Percentiles rank a stretch among this genome's conserved stretches.
Conservation (phyloP, 2,113 vertebrate species). For the Cervus canadensis region DNA sequence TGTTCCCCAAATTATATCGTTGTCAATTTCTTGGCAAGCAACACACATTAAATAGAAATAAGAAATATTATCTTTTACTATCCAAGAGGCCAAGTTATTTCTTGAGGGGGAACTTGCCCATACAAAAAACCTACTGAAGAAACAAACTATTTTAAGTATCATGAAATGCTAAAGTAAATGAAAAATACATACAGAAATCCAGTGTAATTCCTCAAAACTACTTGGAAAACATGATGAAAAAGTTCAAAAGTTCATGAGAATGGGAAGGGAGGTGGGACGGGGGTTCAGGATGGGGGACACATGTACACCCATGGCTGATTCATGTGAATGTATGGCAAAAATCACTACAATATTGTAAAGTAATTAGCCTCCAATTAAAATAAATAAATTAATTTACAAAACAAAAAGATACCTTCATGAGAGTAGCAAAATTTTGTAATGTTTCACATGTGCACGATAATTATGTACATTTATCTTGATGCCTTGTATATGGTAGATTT, state of each 20-base stretch:
- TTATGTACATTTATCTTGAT: not conserved
- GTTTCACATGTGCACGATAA: not conserved
- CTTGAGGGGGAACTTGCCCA: not conserved
- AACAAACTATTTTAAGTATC: not conserved
- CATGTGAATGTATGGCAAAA: not conserved
- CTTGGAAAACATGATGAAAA: not conserved
- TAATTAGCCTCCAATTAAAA: not conserved
- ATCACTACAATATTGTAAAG: not conserved
- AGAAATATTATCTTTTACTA: not conserved
- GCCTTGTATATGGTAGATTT: not conserved
- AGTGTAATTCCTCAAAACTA: not conserved
- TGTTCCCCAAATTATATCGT: not conserved
- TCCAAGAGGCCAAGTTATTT: not conserved
- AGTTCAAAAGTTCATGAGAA: not conserved
- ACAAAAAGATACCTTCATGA: not conserved
- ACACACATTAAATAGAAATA: not conserved
- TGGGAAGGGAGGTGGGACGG: not conserved
- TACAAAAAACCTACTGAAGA: not conserved
- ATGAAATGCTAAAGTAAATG: constrained; percentile 1
- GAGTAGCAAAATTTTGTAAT: not conserved
- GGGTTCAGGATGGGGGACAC: not conserved
- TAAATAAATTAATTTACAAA: not conserved
- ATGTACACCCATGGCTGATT: not conserved
- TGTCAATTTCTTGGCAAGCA: not conserved
- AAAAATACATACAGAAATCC: not conserved